phyloP scores from a whole-genome alignment of 1,140 invertebrate species.

The Onthophagus taurus region DNA sequence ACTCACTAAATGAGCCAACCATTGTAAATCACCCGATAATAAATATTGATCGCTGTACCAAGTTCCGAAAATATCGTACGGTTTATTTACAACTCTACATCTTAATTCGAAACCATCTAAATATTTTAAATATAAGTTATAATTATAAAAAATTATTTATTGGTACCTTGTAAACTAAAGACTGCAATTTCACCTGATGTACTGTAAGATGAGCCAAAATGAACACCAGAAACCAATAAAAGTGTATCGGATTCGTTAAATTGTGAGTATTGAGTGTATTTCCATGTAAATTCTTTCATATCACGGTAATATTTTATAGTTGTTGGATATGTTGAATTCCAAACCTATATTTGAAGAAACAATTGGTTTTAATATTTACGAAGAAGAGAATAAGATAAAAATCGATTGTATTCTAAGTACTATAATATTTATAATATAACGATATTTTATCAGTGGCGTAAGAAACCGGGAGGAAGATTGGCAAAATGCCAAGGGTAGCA shows the following conservation, averaged over 20 bases:
- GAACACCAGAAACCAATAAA: conserved; percentile 76
- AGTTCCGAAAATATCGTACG: conserved; percentile 82
- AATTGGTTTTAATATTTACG: background rate
- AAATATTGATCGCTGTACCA: conserved; percentile 81
- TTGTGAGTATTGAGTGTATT: conserved; percentile 83
- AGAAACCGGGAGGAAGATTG: too few relatives aligned
- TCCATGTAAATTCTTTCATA: conserved; percentile 80
- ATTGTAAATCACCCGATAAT: conserved; percentile 70
- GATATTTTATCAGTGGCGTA: too few relatives aligned
- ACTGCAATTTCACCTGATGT: conserved; percentile 84
- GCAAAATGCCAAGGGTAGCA: too few relatives aligned
- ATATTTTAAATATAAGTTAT: conserved; percentile 11
- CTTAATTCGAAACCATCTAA: conserved; percentile 62
- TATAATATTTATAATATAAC: too few relatives aligned
- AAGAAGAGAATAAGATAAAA: too few relatives aligned
- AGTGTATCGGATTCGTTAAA: conserved; percentile 79
- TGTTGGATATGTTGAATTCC: conserved; percentile 65
- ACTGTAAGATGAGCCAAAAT: conserved; percentile 68
- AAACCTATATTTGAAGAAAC: conserved; percentile 49
- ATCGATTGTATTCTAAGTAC: too few relatives aligned
- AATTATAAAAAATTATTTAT: background rate
- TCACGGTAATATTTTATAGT: conserved; percentile 63
- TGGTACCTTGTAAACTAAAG: conserved; percentile 59
- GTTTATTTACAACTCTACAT: conserved; percentile 75
- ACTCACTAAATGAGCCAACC: conserved; percentile 71